Evolutionary conservation across 2,113 vertebrate genomes (phyloP).

Genomic region (Platycercus adscitus): DNA sequence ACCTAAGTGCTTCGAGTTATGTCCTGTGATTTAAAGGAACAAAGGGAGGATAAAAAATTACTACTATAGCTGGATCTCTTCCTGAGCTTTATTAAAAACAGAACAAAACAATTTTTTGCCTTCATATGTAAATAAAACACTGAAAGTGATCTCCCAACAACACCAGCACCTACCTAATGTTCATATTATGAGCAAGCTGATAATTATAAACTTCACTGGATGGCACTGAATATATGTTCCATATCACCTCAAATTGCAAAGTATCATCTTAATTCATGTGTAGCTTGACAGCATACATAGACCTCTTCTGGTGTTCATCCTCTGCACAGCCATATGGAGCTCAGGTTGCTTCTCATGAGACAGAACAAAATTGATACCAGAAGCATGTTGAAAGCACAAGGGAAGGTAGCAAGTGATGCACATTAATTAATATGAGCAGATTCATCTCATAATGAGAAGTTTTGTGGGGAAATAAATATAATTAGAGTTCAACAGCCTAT

Average conservation of each 20-base stretch:
- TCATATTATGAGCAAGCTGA: neutral
- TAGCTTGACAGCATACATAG: neutral
- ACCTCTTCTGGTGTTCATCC: neutral
- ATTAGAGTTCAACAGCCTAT: neutral
- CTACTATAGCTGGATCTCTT: neutral
- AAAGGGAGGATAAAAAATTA: neutral
- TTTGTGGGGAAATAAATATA: neutral
- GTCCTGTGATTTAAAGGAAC: neutral
- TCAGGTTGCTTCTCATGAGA: neutral
- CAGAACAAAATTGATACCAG: neutral
- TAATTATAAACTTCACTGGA: neutral
- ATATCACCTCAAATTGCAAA: neutral
- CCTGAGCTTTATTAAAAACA: neutral
- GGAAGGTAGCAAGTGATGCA: neutral
- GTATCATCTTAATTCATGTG: neutral
- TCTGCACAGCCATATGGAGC: neutral
- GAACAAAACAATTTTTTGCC: neutral
- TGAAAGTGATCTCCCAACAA: neutral
- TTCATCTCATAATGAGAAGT: neutral
- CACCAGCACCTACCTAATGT: neutral
- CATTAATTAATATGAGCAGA: neutral
- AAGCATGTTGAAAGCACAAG: neutral
- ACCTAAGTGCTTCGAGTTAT: neutral
- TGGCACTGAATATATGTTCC: neutral
- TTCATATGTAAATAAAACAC: neutral